phyloP scores from a whole-genome alignment of 2,888 invertebrate genomes.

The Eueremaeus valkanovi region DNA sequence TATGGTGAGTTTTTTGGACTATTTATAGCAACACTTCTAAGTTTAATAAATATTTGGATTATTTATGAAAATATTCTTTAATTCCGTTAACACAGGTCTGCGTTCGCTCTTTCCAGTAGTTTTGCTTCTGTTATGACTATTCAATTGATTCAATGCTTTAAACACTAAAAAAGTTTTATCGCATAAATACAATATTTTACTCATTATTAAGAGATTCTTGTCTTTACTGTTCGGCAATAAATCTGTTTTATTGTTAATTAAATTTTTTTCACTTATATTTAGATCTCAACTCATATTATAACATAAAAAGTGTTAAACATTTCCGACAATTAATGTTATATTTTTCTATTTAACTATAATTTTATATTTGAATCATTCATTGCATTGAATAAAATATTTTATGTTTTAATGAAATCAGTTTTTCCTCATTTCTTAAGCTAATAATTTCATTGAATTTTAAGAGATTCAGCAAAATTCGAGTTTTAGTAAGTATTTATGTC shows the following conservation, averaged over 20 bases:
- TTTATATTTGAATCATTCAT: background rate
- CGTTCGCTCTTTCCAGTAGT: background rate
- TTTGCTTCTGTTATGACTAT: background rate
- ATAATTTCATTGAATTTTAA: background rate
- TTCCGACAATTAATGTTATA: background rate
- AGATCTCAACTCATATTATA: background rate
- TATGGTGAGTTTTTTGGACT: slow-evolving; percentile 52
- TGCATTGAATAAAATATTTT: background rate
- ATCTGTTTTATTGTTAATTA: background rate
- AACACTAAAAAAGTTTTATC: slow-evolving; percentile 11
- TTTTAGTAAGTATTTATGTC: no score
- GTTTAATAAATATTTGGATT: background rate
- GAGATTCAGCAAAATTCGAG: no score
- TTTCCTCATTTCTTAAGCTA: background rate
- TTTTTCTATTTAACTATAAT: background rate
- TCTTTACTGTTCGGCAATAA: background rate
- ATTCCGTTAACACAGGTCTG: background rate
- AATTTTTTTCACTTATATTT: background rate
- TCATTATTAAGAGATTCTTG: background rate
- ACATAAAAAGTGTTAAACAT: background rate
- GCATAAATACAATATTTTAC: background rate
- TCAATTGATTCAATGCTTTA: slow-evolving; percentile 10
- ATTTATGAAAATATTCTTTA: background rate
- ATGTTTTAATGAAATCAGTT: background rate
- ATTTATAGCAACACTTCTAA: background rate